Conservation (phyloP, 2,797 vertebrate genomes). For the Oceanodroma leucorhoa region DNA sequence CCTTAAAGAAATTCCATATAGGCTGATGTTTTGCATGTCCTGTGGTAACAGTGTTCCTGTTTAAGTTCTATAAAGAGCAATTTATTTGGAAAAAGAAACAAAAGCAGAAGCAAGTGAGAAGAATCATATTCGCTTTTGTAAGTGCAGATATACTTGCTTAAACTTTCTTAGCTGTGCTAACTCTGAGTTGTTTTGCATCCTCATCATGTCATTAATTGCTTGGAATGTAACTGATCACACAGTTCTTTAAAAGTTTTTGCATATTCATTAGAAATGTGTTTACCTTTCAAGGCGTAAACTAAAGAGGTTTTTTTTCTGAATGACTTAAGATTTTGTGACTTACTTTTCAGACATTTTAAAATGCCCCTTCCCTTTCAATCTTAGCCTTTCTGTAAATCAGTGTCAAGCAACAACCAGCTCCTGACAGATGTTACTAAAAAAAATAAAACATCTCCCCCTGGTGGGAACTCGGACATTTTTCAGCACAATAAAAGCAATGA, state of each 20-base stretch:
- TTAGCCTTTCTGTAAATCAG: not conserved
- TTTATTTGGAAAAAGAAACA: not conserved
- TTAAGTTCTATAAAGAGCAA: not conserved
- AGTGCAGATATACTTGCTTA: not conserved
- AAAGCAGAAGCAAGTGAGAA: not conserved
- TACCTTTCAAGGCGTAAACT: not conserved
- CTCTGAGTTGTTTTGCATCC: not conserved
- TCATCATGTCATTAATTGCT: not conserved
- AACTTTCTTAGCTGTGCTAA: not conserved
- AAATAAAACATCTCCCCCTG: slow-evolving; percentile 50
- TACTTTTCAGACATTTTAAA: not conserved
- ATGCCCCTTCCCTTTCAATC: not conserved
- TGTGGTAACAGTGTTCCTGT: not conserved
- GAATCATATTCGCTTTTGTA: not conserved
- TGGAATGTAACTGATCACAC: not conserved
- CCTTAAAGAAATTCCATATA: not conserved
- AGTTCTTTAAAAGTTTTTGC: not conserved
- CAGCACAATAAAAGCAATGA: rapidly evolving
- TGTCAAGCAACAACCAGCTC: not conserved
- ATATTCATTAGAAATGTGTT: slow-evolving; percentile 1
- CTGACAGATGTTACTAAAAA: not conserved
- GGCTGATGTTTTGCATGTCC: not conserved
- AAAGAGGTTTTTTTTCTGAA: not conserved
- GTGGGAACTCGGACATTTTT: not conserved
- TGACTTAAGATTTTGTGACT: not conserved